Conservation (phyloP, 30 jellyfish, hydroid and myxozoan species). For the Cassiopea xamachana region DNA sequence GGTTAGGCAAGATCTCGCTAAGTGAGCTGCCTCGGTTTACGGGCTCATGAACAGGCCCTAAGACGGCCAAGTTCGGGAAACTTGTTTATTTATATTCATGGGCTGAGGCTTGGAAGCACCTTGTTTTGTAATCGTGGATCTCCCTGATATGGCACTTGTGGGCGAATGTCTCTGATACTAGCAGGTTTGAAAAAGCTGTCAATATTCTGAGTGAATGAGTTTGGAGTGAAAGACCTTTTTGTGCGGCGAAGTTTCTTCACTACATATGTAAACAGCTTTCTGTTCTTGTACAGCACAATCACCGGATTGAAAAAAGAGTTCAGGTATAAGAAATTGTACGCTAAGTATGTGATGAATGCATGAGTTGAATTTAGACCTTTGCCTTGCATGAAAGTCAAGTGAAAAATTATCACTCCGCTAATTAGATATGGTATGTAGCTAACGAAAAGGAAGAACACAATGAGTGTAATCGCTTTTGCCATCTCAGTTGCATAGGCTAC, state of each 20-base stretch:
- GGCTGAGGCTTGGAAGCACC: too few species aligned
- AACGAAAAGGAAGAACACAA: conserved; percentile 56
- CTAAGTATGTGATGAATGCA: conserved; percentile 28
- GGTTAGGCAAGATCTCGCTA: too few species aligned
- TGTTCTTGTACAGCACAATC: conserved; percentile 59
- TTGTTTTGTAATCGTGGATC: not conserved
- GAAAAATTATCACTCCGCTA: conserved; percentile 32
- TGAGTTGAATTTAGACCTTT: not conserved
- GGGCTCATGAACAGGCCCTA: too few species aligned
- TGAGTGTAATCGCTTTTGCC: conserved; percentile 67
- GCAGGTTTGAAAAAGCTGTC: conserved; percentile 25
- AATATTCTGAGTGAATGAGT: not conserved
- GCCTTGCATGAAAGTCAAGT: conserved; percentile 38
- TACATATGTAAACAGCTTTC: conserved; percentile 27
- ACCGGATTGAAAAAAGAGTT: conserved; percentile 72
- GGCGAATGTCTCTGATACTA: conserved; percentile 22
- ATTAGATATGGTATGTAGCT: conserved; percentile 68
- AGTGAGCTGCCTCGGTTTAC: too few species aligned
- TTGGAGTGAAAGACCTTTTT: not conserved
- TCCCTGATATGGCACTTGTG: not conserved
- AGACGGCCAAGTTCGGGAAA: too few species aligned
- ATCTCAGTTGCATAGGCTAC: conserved; percentile 60
- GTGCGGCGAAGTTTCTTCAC: conserved; percentile 24
- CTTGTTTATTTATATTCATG: too few species aligned
- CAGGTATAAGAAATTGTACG: conserved; percentile 56